Evolutionary conservation across 37 sponge, comb jelly and placozoan species (phyloP).

Genomic region (Cliona cf. orientalis): DNA sequence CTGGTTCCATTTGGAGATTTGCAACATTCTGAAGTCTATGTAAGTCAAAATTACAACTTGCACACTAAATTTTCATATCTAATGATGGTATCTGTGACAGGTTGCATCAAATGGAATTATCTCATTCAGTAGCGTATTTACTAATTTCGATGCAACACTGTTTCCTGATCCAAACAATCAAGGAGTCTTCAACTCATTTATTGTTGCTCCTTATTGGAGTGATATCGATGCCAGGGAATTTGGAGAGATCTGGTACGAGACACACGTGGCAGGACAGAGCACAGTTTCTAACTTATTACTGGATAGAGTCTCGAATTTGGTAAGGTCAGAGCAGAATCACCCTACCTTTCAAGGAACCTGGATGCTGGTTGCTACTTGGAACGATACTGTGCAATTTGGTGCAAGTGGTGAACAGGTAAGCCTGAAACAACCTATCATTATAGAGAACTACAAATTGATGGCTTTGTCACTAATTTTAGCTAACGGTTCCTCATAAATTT

Average conservation of each 20-base stretch:
- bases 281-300: not conserved
- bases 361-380: not conserved
- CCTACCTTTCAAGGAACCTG: not conserved
- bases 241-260: conserved; percentile 2
- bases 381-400: not conserved
- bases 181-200: not conserved
- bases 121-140: not conserved
- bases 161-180: not conserved
- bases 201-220: conserved; percentile 4
- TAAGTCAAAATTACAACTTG: too few species aligned
- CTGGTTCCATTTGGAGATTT: conserved; percentile 1
- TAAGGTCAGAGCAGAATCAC: not conserved
- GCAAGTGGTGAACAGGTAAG: too few species aligned
- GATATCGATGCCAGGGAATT: not conserved
- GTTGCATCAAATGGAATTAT: conserved; percentile 1
- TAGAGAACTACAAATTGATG: too few species aligned
- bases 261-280: not conserved
- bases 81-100: too few species aligned
- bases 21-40: not conserved
- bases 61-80: too few species aligned
- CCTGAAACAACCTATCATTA: too few species aligned
- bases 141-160: not conserved
- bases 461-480: too few species aligned
- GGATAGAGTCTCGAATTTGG: not conserved
- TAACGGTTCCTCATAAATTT: too few species aligned